phyloP scores from a whole-genome alignment of 2,888 invertebrate species.

The Acrobasis suavella region DNA sequence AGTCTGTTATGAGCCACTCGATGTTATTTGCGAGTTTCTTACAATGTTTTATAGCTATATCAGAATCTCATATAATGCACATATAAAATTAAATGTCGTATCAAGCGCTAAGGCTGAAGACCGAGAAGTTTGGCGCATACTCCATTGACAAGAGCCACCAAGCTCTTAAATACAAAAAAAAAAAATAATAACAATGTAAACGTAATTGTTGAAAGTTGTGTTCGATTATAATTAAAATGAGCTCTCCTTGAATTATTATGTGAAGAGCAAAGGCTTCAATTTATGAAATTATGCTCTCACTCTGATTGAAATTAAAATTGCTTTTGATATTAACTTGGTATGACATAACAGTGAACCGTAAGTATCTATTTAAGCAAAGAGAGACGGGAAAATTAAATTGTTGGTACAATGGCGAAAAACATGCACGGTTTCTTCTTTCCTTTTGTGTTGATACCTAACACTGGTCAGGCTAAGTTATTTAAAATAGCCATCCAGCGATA shows the following conservation, averaged over 20 bases:
- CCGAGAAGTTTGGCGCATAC: no score
- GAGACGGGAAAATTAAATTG: no score
- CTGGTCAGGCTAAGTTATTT: no score
- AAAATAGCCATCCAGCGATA: no score
- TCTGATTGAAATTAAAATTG: slow-evolving; percentile 1
- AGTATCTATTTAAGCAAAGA: background rate
- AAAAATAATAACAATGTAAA: no score
- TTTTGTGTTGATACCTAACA: no score
- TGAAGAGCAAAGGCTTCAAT: background rate
- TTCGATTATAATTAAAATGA: background rate
- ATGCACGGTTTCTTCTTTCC: no score
- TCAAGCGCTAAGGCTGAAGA: no score
- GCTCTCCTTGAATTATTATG: background rate
- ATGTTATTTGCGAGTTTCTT: slow-evolving; percentile 23
- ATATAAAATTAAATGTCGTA: background rate
- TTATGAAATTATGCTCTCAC: background rate
- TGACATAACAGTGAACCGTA: background rate
- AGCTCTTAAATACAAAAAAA: no score
- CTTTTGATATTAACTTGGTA: background rate
- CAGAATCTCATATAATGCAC: slow-evolving; percentile 3
- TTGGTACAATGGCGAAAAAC: no score
- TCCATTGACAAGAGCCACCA: no score
- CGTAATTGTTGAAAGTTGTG: no score
- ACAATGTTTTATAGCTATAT: slow-evolving; percentile 16
- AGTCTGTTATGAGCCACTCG: slow-evolving; percentile 32